These are phyloP conservation scores for Myotis lucifugus DNA, from an alignment of 2,113 vertebrate genomes.

Conservation along the genomic window DNA sequence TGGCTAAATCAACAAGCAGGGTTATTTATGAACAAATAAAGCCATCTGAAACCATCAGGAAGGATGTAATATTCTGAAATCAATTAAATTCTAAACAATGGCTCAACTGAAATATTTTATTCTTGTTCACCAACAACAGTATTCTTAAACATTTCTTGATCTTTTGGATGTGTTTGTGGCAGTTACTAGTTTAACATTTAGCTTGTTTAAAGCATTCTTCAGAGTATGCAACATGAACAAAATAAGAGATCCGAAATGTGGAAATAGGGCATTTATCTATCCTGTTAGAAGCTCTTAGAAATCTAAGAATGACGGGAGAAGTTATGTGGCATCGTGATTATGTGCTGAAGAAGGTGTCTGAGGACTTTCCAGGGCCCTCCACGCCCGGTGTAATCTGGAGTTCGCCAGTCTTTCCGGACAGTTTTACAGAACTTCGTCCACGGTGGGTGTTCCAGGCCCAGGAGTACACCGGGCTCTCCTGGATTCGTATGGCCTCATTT, in stretches of 20 bases:
- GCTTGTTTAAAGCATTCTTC: conserved; percentile 24
- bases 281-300: conserved; percentile 2
- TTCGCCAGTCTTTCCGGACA: not conserved
- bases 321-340: not conserved
- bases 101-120: conserved; percentile 59
- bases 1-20: conserved; percentile 68
- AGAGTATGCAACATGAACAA: not conserved
- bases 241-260: not conserved
- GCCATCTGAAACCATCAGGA: conserved; percentile 67
- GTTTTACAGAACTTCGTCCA: not conserved
- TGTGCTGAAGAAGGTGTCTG: not conserved
- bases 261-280: not conserved
- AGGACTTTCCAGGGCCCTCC: not conserved
- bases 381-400: not conserved
- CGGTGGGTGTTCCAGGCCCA: not conserved
- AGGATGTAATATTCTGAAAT: conserved; percentile 58
- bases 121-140: conserved; percentile 46
- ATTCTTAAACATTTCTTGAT: not conserved
- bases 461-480: not conserved
- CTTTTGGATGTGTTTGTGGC: not conserved
- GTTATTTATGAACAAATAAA: conserved; percentile 75
- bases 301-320: not conserved
- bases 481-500: not conserved
- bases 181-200: not conserved
- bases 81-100: conserved; percentile 52